A percentile compares a stretch with the other conserved stretches of the same genome.
These are phyloP conservation scores for Rhagoletis zephyria DNA, from an alignment of 1,140 invertebrate genomes.

Conservation along the genomic window DNA sequence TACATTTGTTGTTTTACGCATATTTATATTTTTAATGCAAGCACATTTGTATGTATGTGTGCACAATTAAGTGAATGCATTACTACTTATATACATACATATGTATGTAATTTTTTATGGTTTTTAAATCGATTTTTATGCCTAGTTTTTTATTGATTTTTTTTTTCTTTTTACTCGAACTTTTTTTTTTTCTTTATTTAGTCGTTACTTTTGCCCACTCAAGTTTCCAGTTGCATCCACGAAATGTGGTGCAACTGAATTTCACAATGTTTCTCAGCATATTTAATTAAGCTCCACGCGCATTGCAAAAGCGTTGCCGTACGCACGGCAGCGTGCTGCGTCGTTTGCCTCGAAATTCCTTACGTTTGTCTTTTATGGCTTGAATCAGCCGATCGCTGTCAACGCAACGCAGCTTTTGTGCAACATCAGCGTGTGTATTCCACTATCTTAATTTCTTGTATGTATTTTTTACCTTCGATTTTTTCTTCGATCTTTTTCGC, in stretches of 20 bases:
- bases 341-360: neutral
- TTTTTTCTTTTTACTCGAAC: too few relatives aligned
- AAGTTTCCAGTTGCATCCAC: neutral
- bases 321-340: neutral
- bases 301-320: neutral
- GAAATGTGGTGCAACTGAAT: neutral
- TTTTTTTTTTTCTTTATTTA: neutral
- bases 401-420: conserved; percentile 6
- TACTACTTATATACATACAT: neutral
- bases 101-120: neutral
- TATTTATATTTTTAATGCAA: neutral
- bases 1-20: neutral
- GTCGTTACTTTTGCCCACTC: neutral
- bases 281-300: neutral
- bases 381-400: neutral
- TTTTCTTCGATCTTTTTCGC: neutral
- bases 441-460: conserved; percentile 45
- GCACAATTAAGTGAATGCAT: too few relatives aligned
- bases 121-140: neutral
- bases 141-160: neutral
- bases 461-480: neutral
- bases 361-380: conserved; percentile 32
- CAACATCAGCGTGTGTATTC: neutral
- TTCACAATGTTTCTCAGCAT: neutral
- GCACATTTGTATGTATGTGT: neutral